A percentile compares a stretch with the other conserved stretches of the same genome.
phyloP scores from a whole-genome alignment of 35 echinoderm and acorn worm genomes.

The Apostichopus japonicus region DNA sequence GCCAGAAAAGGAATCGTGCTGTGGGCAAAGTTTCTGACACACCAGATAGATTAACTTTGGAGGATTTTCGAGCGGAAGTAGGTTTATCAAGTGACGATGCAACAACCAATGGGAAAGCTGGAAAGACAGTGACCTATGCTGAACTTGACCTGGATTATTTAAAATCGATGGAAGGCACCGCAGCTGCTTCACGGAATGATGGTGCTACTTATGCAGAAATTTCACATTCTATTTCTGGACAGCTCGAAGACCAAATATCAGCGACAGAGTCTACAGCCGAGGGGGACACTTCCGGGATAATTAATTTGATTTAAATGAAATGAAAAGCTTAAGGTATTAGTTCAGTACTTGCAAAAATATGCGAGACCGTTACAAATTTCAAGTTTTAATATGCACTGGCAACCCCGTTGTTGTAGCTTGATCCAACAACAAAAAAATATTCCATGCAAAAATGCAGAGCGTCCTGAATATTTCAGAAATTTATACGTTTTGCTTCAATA shows the following conservation, averaged over 20 bases:
- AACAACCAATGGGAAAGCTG: neutral
- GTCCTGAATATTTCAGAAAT: too few species aligned
- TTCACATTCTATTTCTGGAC: neutral
- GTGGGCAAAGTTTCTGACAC: neutral
- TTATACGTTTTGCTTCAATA: too few species aligned
- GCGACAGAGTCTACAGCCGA: neutral
- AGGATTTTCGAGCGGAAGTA: neutral
- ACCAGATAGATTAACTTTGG: neutral
- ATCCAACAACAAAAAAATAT: too few species aligned
- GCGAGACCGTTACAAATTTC: too few species aligned
- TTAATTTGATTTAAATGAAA: constrained; percentile 25
- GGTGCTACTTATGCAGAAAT: constrained; percentile 41
- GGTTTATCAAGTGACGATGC: neutral
- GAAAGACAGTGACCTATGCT: constrained; percentile 23
- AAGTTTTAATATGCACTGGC: too few species aligned
- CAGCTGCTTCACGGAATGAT: neutral
- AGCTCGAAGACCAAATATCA: neutral
- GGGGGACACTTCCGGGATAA: neutral
- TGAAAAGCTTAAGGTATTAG: too few species aligned
- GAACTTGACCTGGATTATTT: constrained; percentile 44
- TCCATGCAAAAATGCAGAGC: too few species aligned
- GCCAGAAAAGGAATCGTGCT: neutral
- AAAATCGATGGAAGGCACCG: neutral
- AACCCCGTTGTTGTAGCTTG: too few species aligned
- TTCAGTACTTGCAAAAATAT: too few species aligned